A percentile compares a stretch with the other conserved stretches of the same genome.
Evolutionary conservation across 2,888 invertebrate species (phyloP).

Genomic region (Ephialtes manifestator): DNA sequence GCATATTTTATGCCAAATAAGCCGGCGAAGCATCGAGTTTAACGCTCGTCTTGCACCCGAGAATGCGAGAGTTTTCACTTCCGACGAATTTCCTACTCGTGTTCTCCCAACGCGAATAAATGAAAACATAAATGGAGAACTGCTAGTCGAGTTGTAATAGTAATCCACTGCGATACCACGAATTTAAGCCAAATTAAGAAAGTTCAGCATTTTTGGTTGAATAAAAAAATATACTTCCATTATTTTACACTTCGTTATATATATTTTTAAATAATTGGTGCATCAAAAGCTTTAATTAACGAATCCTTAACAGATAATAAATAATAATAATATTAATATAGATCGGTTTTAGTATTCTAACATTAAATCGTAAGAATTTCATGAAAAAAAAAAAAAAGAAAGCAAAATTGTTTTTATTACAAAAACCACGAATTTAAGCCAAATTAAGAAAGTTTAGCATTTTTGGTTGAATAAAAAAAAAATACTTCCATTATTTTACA

Average conservation of each 20-base stretch:
- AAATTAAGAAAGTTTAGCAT: background rate
- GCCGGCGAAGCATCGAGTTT: slow-evolving; percentile 42
- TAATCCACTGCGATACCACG: background rate
- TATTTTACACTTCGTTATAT: background rate
- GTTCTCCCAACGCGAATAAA: slow-evolving; percentile 12
- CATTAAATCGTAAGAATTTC: too few relatives aligned
- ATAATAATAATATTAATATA: too few relatives aligned
- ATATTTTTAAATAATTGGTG: background rate
- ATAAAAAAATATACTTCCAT: background rate
- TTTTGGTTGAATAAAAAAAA: background rate
- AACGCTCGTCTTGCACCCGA: slow-evolving; percentile 23
- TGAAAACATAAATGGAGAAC: slow-evolving; percentile 2
- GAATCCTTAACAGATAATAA: background rate
- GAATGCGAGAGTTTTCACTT: slow-evolving; percentile 67
- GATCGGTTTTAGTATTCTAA: too few relatives aligned
- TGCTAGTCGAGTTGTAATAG: background rate
- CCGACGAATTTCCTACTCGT: slow-evolving; percentile 62
- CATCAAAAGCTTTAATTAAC: background rate
- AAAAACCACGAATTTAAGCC: background rate
- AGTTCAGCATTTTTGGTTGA: background rate
- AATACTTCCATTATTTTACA: background rate
- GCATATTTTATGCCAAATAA: slow-evolving; percentile 60
- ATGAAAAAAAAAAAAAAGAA: too few relatives aligned
- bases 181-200: background rate
- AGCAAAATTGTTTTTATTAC: too few relatives aligned